Conservation (phyloP, 2,113 vertebrate genomes). For the Oncorhynchus clarkii region DNA sequence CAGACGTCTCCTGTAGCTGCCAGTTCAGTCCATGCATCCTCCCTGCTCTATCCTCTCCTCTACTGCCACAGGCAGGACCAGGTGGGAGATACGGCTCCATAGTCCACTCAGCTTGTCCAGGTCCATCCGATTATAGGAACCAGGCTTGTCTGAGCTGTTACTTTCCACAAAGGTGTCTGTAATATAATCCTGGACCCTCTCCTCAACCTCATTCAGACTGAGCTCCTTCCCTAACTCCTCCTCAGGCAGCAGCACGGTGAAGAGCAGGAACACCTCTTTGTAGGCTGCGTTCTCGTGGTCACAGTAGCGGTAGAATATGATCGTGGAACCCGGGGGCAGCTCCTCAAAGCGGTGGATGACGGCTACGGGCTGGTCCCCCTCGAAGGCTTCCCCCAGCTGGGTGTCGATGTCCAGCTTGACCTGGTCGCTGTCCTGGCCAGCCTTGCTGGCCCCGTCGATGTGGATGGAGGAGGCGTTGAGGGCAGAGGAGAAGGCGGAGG, state of each 20-base stretch:
- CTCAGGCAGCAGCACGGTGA: conserved; percentile 84
- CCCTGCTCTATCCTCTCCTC: conserved; percentile 51
- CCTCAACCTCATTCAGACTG: conserved; percentile 76
- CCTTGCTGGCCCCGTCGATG: conserved; percentile 70
- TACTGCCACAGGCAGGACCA: conserved; percentile 70
- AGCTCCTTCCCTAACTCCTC: conserved; percentile 68
- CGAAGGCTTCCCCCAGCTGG: conserved; percentile 78
- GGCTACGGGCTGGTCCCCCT: conserved; percentile 73
- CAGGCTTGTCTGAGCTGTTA: conserved; percentile 19
- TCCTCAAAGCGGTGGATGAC: conserved; percentile 86
- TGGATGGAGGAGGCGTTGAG: conserved; percentile 68
- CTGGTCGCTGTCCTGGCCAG: conserved; percentile 72
- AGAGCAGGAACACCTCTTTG: conserved; percentile 83
- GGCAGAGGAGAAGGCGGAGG: conserved; percentile 72
- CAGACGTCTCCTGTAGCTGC: neutral
- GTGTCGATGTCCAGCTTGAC: conserved; percentile 85
- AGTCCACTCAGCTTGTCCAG: conserved; percentile 73
- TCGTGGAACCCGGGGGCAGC: conserved; percentile 85
- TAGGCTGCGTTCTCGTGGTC: conserved; percentile 91
- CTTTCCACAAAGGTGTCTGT: conserved; percentile 71
- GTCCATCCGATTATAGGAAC: conserved; percentile 72
- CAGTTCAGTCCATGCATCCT: conserved; percentile 58
- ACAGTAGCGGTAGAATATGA: conserved; percentile 98
- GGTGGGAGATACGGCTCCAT: conserved; percentile 79
- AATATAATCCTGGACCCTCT: conserved; percentile 86